These are phyloP conservation scores for Baryphthengus martii DNA, from an alignment of 2,113 vertebrate genomes.

Conservation along the genomic window DNA sequence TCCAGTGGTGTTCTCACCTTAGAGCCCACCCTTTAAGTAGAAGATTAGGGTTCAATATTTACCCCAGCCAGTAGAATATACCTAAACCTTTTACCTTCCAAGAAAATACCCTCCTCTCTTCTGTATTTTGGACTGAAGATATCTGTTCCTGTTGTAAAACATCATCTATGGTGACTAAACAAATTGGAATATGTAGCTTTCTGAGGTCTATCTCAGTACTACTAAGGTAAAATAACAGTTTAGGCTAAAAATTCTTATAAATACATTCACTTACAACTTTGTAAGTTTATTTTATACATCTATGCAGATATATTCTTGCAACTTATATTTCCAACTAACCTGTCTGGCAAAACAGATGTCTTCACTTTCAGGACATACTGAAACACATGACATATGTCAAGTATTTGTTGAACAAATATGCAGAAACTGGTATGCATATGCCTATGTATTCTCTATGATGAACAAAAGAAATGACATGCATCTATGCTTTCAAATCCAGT, in stretches of 20 bases:
- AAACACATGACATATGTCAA: background rate
- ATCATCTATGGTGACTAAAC: background rate
- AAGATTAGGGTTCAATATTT: background rate
- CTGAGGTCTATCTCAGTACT: background rate
- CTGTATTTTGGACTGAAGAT: background rate
- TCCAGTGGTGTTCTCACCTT: background rate
- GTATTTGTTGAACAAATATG: background rate
- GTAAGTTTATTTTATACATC: background rate
- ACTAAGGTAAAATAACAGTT: background rate
- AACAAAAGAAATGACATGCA: background rate
- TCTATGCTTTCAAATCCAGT: background rate
- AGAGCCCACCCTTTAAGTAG: background rate
- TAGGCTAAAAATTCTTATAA: background rate
- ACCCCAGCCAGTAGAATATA: background rate
- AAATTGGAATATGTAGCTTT: background rate
- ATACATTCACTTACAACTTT: background rate
- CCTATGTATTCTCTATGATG: background rate
- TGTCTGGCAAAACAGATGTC: background rate
- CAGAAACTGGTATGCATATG: background rate
- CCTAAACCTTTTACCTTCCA: background rate
- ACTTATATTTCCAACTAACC: background rate
- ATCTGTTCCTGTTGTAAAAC: background rate
- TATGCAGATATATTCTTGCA: background rate
- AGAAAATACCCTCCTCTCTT: background rate
- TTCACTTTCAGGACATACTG: background rate